phyloP scores from a whole-genome alignment of 2,888 invertebrate species.

The Heliconius ethilla region DNA sequence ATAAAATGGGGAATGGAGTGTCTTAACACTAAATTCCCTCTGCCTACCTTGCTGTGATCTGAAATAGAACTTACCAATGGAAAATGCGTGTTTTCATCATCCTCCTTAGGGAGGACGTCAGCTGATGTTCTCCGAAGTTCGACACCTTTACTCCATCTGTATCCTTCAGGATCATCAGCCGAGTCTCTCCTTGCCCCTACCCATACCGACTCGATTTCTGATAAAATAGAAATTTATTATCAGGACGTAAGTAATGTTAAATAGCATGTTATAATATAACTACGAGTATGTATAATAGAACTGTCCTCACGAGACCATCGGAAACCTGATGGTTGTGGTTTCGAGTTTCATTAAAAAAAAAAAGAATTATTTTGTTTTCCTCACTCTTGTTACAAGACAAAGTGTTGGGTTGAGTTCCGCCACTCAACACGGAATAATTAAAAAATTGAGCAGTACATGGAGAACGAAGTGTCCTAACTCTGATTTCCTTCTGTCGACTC shows the following conservation, averaged over 20 bases:
- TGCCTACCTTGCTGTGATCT: too few species aligned
- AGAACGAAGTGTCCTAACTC: neutral
- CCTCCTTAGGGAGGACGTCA: conserved; percentile 62
- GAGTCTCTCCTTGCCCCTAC: conserved; percentile 68
- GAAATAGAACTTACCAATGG: conserved; percentile 57
- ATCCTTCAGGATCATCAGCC: conserved; percentile 67
- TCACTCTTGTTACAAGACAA: neutral
- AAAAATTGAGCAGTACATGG: accelerated
- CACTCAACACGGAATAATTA: neutral
- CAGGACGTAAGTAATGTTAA: too few species aligned
- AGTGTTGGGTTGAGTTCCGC: neutral
- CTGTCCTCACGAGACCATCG: neutral
- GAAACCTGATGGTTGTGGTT: neutral
- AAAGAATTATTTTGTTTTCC: neutral
- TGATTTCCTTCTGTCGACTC: neutral
- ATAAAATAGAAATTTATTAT: neutral
- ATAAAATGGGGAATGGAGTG: too few species aligned
- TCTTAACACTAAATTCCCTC: too few species aligned
- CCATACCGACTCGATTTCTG: conserved; percentile 71
- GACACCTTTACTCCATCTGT: conserved; percentile 65
- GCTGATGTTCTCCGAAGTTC: conserved; percentile 66
- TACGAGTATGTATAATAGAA: neutral
- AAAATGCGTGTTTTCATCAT: conserved; percentile 54
- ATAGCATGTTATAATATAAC: too few species aligned
- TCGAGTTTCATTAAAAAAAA: neutral